A percentile compares a stretch with the other conserved stretches of the same genome.
Conservation (phyloP, 2,888 invertebrate species). For the Gymnocheta viridis region DNA sequence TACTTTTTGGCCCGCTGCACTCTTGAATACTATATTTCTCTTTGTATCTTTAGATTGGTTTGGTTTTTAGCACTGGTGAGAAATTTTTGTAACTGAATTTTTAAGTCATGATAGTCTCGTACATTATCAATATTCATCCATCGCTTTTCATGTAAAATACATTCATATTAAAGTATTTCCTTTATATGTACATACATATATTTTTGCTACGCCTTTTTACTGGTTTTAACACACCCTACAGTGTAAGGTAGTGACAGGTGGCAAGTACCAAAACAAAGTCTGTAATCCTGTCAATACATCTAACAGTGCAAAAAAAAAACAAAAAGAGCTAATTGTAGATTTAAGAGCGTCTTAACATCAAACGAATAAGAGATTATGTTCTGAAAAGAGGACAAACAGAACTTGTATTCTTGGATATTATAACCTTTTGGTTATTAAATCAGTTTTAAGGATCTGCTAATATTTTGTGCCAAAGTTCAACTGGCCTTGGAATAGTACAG, state of each 20-base stretch:
- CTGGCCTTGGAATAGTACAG: background rate
- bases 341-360: no score
- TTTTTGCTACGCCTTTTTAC: slow-evolving; percentile 64
- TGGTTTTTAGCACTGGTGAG: slow-evolving; percentile 24
- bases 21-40: background rate
- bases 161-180: slow-evolving; percentile 34
- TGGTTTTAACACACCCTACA: slow-evolving; percentile 48
- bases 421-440: no score
- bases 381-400: no score
- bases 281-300: no score
- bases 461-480: no score
- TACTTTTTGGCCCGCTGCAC: background rate
- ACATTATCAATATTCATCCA: slow-evolving; percentile 65
- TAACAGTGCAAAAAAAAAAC: no score
- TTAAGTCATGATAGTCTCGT: slow-evolving; percentile 33
- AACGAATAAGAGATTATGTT: no score
- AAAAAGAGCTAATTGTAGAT: no score
- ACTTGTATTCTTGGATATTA: no score
- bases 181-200: slow-evolving; percentile 28
- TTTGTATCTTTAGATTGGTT: slow-evolving; percentile 24
- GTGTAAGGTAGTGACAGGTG: background rate
- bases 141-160: slow-evolving; percentile 59
- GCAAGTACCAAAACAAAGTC: no score
- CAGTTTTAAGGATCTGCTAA: no score
- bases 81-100: slow-evolving; percentile 37